Evolutionary conservation across 2,888 invertebrate genomes (phyloP).

Genomic region (Drosophila meridionalis): DNA sequence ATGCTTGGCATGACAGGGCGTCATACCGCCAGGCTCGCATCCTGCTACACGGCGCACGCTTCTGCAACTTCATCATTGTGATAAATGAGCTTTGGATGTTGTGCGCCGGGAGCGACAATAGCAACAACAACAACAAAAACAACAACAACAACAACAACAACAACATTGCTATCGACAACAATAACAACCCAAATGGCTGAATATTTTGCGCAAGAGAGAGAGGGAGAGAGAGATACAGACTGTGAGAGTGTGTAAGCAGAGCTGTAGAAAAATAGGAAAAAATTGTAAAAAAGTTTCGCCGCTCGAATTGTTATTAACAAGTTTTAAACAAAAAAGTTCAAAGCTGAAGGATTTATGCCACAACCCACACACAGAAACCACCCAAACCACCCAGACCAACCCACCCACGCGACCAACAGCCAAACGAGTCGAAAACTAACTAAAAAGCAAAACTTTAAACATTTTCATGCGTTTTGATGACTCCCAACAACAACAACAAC

Average conservation of each 20-base stretch:
- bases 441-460: constrained; percentile 62
- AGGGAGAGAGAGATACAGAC: neutral
- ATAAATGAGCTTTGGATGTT: constrained; percentile 67
- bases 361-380: constrained; percentile 28
- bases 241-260: neutral
- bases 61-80: constrained; percentile 71
- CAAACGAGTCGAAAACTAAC: constrained; percentile 57
- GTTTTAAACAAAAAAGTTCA: constrained; percentile 67
- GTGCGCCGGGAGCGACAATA: constrained; percentile 36
- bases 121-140: constrained; percentile 17
- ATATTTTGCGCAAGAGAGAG: constrained; percentile 29
- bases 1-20: constrained; percentile 50
- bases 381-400: constrained; percentile 1
- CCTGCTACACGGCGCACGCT: constrained; percentile 31
- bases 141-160: constrained; percentile 16
- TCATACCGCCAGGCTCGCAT: constrained; percentile 31
- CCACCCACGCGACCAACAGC: constrained; percentile 15
- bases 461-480: constrained; percentile 63
- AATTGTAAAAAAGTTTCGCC: constrained; percentile 51
- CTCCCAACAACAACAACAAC: constrained; percentile 10
- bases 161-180: constrained; percentile 30
- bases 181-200: constrained; percentile 35
- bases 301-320: constrained; percentile 70
- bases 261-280: constrained; percentile 11
- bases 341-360: constrained; percentile 68